Percentiles rank a stretch among this genome's conserved stretches.
phyloP scores from a whole-genome alignment of 2,797 vertebrate species.

The Melanotaenia nigrans region DNA sequence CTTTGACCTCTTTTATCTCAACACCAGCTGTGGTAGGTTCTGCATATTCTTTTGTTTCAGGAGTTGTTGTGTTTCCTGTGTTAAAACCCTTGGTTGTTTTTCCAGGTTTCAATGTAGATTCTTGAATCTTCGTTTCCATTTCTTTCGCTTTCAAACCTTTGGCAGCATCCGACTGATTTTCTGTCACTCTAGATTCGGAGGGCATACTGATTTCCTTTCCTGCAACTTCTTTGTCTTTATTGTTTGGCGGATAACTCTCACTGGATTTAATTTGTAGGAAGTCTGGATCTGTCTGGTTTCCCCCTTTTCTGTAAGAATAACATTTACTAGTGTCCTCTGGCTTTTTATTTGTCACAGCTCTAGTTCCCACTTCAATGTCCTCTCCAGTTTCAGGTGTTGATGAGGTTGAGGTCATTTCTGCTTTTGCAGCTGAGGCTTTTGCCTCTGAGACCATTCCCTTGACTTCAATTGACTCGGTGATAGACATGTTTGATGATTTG shows the following conservation, averaged over 20 bases:
- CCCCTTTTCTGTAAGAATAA: not conserved
- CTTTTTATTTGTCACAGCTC: not conserved
- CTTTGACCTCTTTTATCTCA: not conserved
- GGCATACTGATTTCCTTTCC: too few relatives aligned
- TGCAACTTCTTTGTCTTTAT: not conserved
- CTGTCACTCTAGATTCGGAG: not conserved
- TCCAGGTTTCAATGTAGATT: not conserved
- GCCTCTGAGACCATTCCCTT: not conserved
- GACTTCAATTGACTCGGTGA: not conserved
- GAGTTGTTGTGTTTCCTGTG: not conserved
- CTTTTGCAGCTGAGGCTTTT: slow-evolving; percentile 2
- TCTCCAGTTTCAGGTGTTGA: not conserved
- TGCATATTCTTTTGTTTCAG: not conserved
- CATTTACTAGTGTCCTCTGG: not conserved
- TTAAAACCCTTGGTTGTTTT: not conserved
- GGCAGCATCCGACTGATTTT: not conserved
- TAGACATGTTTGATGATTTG: not conserved
- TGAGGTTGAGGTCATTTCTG: not conserved
- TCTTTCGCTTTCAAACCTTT: not conserved
- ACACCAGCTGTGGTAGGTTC: not conserved
- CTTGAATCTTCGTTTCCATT: not conserved
- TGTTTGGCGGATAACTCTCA: not conserved
- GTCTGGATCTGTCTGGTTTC: not conserved
- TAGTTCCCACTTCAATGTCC: not conserved
- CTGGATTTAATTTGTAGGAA: not conserved